A percentile compares a stretch with the other conserved stretches of the same genome.
Evolutionary conservation across 2,888 invertebrate species (phyloP).

Genomic region (Drosophila melanosoma): DNA sequence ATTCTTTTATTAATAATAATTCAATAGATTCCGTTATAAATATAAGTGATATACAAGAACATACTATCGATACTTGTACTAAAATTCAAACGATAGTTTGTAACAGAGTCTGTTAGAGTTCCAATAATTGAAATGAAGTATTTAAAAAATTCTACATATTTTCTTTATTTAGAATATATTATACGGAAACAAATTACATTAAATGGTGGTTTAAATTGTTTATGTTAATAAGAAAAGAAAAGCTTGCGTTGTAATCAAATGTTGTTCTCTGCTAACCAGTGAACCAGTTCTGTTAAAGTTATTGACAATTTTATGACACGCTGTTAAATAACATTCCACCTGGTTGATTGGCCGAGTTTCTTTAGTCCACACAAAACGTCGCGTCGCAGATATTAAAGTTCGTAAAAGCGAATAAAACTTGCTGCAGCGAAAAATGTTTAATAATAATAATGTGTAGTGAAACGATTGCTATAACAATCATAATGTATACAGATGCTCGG

Average conservation of each 20-base stretch:
- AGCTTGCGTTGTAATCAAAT: not conserved
- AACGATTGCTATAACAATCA: conserved; percentile 13
- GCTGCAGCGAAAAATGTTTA: conserved; percentile 35
- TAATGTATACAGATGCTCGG: conserved; percentile 38
- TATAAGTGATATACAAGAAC: not conserved
- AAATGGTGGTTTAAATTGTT: not conserved
- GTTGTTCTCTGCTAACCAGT: conserved; percentile 8
- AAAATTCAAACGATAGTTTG: conserved; percentile 9
- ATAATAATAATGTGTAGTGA: conserved; percentile 37
- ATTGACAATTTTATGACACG: conserved; percentile 13
- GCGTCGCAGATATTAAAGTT: conserved; percentile 50
- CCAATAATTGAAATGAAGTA: not conserved
- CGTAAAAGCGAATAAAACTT: conserved; percentile 34
- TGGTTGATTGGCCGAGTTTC: conserved; percentile 59
- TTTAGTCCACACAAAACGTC: conserved; percentile 46
- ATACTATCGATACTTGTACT: not conserved
- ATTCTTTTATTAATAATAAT: not conserved
- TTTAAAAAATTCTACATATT: not conserved
- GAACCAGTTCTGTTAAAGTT: conserved; percentile 2
- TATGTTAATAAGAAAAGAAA: not conserved
- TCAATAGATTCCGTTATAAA: not conserved
- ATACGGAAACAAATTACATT: not conserved
- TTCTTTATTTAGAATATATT: not conserved
- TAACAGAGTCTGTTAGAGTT: not conserved
- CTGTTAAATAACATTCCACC: conserved; percentile 58